phyloP scores from a whole-genome alignment of 1,140 invertebrate species.

The Brevipalpus yothersi region DNA sequence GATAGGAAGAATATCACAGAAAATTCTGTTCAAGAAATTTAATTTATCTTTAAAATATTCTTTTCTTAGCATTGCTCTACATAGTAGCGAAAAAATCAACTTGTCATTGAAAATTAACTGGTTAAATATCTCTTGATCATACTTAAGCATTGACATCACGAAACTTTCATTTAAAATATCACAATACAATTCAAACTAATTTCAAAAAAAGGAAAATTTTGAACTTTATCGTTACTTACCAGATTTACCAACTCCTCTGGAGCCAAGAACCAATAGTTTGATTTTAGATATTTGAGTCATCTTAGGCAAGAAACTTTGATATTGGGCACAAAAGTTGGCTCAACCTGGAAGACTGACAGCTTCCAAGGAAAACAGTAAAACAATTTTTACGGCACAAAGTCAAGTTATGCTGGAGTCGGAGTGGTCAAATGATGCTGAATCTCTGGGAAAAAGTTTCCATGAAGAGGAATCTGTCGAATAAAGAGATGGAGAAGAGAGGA shows the following conservation, averaged over 20 bases:
- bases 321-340: neutral
- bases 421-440: neutral
- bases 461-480: neutral
- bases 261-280: conserved; percentile 2
- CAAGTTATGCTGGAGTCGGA: neutral
- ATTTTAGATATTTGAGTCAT: conserved; percentile 2
- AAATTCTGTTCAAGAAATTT: too few species aligned
- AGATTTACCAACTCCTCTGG: conserved; percentile 3
- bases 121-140: too few species aligned
- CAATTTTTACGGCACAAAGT: neutral
- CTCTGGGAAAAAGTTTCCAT: neutral
- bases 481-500: neutral
- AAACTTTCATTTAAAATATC: too few species aligned
- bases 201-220: neutral
- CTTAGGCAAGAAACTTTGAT: neutral
- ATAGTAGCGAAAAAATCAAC: too few species aligned
- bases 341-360: neutral
- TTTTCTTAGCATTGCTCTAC: too few species aligned
- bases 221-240: neutral
- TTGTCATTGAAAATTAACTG: too few species aligned
- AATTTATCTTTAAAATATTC: too few species aligned
- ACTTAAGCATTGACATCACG: too few species aligned
- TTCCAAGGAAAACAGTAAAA: neutral
- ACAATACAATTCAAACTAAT: neutral
- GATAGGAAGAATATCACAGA: too few species aligned